Base-by-base conservation (phyloP, 2,113 vertebrate genomes). In the Esox niger region DNA sequence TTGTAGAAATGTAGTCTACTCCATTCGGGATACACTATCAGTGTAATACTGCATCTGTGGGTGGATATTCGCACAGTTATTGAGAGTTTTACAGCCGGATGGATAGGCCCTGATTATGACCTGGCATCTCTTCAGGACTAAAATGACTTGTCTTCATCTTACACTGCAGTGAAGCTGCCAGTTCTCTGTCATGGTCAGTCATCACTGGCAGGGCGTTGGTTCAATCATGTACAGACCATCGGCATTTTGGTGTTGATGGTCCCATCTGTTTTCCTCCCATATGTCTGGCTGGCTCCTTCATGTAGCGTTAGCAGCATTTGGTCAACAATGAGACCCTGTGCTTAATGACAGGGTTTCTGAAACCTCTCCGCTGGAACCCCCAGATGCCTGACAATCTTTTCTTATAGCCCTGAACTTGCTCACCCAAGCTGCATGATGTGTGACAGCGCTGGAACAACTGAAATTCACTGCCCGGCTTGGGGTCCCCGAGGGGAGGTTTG, bases 171-270 rank as follows among this genome's bases (percentile, higher is more conserved):
- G 35, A 29, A 8, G 38, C 64, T 71, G 80, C 72, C 77, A 85
- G 69, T 23, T 67, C 71, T 80, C 63, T 54, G 58, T 56, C 61
- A 61, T 66, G 17, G 35, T 59, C 63, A 69, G 64, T 52, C 1
- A 10, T 66, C 64, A 1, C 55, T 46, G 52, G 59, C 31, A 46
- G 86, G 79, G 84, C 57, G 64, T 62, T 68, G 83, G 69, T 79
- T 70, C 65, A 66, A 58, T 83, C 84, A 85, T 80, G 79, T 84
- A 76, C 82, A 49, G 59, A 25, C 57, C 20, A 68, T 63, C 69
- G 64, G 73, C 79, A 72, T 82, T 70, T 74, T 77, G 32, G 78
- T 73, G 63, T 85, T 88, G 79, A 87, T 80, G 69, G 75, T 17
- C 60, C 71, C 73, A 73, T 79, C 73, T 73, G 75, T 83, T 81